Evolutionary conservation across 1,140 invertebrate genomes (phyloP), one percentile per base, ranked within the genome.

Genomic region (Steinernema khuongi): DNA sequence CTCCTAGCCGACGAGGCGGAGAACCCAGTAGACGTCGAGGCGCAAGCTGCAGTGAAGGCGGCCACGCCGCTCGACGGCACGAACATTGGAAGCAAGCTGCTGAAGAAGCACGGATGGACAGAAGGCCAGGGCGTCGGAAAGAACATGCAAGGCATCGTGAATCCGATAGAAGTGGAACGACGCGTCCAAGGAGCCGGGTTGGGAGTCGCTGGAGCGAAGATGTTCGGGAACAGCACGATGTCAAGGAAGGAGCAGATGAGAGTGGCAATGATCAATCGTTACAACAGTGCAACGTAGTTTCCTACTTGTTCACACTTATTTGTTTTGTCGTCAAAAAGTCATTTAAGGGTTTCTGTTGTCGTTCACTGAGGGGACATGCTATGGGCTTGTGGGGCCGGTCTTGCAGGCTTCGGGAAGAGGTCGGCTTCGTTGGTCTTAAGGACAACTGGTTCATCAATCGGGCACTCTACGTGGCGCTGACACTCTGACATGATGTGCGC

Each of bases 21-120:
- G 26, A 28, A 33, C 17, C 19, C 41, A 1, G 18, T 69, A 11
- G 1, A 19, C 31, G 68, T 26, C 67, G 78, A 31, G 30, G 44
- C 41, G 50, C 70, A 74, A n/a, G 50, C 79, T 14, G 76, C 75
- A 60, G 41, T 60, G 14, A 31, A 74, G 28, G 79, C 77, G 11
- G 41, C 68, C 7, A 44, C 41, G 17, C 81, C 81, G 1, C 68
- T 83, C 31, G 81, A 83, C 41, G 78, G 74, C 7, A 68, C 74
- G 7, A 83, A 83, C 86, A 91, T 95, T 79, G 94, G 94, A 0
- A 96, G 91, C 86, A 92, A 93, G 86, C 88, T 99, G 79, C 85
- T 99, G 44, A 94, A 97, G 86, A 97, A 95, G 87, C 98, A 98
- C 96, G 96, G 96, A 0, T 99, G 96, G 96, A 92, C 91, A 2